Evolutionary conservation across 35 echinoderm and acorn worm genomes (phyloP), one percentile per base, ranked within the genome.

Genomic region (Hemicentrotus pulcherrimus): DNA sequence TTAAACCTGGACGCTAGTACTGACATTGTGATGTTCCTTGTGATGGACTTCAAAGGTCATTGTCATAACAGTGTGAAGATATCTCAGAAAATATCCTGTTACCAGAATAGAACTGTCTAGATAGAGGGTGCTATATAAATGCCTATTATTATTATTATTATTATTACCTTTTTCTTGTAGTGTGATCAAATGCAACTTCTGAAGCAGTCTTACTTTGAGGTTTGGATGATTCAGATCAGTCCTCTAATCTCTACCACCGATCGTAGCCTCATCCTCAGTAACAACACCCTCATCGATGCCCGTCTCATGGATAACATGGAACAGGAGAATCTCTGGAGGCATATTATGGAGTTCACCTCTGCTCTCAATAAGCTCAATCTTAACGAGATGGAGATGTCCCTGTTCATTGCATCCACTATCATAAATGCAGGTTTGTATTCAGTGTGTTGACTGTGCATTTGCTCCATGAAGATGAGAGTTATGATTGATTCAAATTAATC

Each of bases 171-270:
- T 95, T 15, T 86, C 91, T 31, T 48, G 8, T 78, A 99, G 98
- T 96, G 97, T 58, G 98, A 99, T 91, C 97, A 99, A 88, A 98
- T 99, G 88, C 95, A 96, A 31, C 94, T 99, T 9, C 91, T 99
- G 45, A 99, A 99, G 88, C 96, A 96, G 59, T 95, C 97, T 32
- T 98, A 98, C 92, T 99, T 99, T 89, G 96, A 99, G 88, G 96
- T 96, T 8, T 99, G 98, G 98, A 91, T 99, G 61, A 97, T 99
- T 46, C 94, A 97, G 46, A 92, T 98, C 47, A 96, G 96, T 35
- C 89, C 94, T 11, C 95, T 99, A 9, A 86, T 96, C 32, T 96
- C 95, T 6, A 55, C 52, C 31, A 32, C 94, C 47, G 97, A 98
- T 47, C 88, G 94, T 47, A 95, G 91, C 11, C 86, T 99, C 32